phyloP scores from a whole-genome alignment of 2,797 vertebrate genomes.

The Esox lucius region DNA sequence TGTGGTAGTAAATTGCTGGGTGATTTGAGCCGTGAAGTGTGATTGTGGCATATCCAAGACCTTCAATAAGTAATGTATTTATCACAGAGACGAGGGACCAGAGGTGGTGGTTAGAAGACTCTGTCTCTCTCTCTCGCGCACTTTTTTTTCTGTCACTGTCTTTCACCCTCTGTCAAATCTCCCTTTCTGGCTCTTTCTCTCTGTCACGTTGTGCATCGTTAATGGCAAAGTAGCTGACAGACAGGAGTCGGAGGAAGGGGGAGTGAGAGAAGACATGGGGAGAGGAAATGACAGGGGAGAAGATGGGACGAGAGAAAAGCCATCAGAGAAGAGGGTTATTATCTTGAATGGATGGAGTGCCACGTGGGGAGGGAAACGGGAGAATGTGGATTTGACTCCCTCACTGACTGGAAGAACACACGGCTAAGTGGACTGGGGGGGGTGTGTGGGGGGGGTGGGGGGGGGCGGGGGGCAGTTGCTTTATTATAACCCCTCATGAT shows the following conservation, averaged over 20 bases:
- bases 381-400: no score
- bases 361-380: background rate
- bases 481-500: no score
- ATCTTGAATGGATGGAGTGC: conserved; percentile 7
- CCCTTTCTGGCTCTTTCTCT: background rate
- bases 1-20: background rate
- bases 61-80: conserved; percentile 30
- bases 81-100: conserved; percentile 8
- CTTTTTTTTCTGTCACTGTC: background rate
- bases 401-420: no score
- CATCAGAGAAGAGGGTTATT: background rate
- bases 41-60: conserved; percentile 12
- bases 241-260: conserved; percentile 5
- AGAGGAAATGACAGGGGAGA: background rate
- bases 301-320: background rate
- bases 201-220: conserved; percentile 13
- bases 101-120: conserved; percentile 32
- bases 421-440: no score
- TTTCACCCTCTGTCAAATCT: background rate
- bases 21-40: conserved; percentile 17
- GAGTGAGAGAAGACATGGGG: background rate
- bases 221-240: conserved; percentile 39
- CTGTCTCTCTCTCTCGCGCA: background rate
- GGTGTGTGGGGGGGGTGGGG: no score
- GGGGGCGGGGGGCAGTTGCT: no score